A percentile compares a stretch with the other conserved stretches of the same genome.
phyloP scores from a whole-genome alignment of 35 echinoderm and acorn worm genomes.

The Anneissia japonica region DNA sequence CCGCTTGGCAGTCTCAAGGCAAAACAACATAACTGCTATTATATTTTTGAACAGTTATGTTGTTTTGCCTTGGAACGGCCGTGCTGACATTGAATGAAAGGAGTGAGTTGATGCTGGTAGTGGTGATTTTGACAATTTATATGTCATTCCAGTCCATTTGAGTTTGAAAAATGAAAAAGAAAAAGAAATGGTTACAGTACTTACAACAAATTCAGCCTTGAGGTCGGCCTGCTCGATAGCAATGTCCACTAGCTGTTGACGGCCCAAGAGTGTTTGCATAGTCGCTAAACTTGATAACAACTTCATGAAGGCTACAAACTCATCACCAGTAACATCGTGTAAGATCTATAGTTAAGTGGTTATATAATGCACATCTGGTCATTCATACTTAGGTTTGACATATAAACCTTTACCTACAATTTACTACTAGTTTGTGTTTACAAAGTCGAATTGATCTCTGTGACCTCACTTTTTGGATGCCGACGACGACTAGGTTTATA shows the following conservation, averaged over 20 bases:
- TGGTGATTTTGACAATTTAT: background rate
- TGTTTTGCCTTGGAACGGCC: background rate
- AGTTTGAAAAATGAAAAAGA: no score
- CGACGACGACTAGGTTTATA: no score
- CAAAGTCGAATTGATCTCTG: no score
- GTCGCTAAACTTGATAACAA: slow-evolving; percentile 50
- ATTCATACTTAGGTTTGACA: no score
- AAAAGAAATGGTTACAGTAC: no score
- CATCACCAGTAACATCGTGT: background rate
- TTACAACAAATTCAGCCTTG: slow-evolving; percentile 64
- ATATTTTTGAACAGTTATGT: background rate
- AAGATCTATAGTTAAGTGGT: background rate
- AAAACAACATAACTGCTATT: background rate
- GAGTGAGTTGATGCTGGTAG: background rate
- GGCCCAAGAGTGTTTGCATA: slow-evolving; percentile 76
- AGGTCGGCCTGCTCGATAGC: slow-evolving; percentile 79
- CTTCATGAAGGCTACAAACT: slow-evolving; percentile 68
- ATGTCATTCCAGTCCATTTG: no score
- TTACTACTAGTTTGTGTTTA: no score
- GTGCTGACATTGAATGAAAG: background rate
- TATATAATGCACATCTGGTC: no score
- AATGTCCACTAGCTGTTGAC: slow-evolving; percentile 64
- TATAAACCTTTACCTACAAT: no score
- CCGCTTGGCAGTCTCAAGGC: no score
- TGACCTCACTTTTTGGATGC: no score